Evolutionary conservation across 2,113 vertebrate species (phyloP), one percentile per base, ranked within the genome.

Genomic region (Phalacrocorax carbo): DNA sequence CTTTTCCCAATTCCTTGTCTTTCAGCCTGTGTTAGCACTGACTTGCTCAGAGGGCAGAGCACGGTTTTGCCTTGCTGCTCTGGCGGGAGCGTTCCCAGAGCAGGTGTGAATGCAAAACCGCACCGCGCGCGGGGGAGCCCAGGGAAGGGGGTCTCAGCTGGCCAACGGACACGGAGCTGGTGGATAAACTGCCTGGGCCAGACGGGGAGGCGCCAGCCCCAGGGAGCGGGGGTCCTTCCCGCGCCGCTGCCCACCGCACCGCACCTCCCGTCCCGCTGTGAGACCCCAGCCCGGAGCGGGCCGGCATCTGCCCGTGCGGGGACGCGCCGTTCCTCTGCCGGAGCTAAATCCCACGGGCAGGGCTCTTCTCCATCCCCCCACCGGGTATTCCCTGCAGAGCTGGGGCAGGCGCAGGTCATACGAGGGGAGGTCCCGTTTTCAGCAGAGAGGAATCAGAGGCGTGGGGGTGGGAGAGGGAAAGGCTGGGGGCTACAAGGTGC

Each of bases 251-350:
- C 30, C 21, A 19, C 18, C 7, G 1, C 21, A 19, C 18, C 7
- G 1, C 49, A 6, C 5, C 34, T 17, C 38, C 30, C 9, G 0
- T 6, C 62, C 51, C 30, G 42, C 44, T 17, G 25, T 2, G 64
- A 52, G n/a, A 21, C 14, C 54, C 46, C n/a, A 19, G 66, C 68
- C 17, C 1, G 8, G 55, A 27, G 54, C 1, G 2, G 3, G 30
- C 21, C 1, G 1, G 29, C 15, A 32, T 32, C n/a, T 1, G 11
- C 15, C 15, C 1, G 3, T 8, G 6, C 1, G 2, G 10, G 46
- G 9, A 16, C 11, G 6, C 7, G 8, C 22, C 1, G 1, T 6
- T n/a, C 42, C n/a, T 23, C 76, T 40, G 49, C 22, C 26, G 2
- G 55, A 8, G 4, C 6, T 17, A 22, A 44, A 21, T 21, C 51